Conservation (phyloP, 2,888 invertebrate species). For the Leptodirus hochenwartii region DNA sequence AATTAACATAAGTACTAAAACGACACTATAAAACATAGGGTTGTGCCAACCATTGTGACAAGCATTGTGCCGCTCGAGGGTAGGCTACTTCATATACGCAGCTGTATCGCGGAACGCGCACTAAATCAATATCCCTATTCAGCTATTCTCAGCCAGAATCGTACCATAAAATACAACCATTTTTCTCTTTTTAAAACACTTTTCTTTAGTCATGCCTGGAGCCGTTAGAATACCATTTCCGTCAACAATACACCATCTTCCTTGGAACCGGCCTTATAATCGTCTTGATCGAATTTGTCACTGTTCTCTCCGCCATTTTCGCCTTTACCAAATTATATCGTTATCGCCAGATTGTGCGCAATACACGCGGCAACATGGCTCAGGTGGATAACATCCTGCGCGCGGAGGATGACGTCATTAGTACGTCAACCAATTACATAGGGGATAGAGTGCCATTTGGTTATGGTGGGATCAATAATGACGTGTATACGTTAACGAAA, state of each 20-base stretch:
- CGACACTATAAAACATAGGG: too few relatives aligned
- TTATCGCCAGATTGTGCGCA: constrained; percentile 2
- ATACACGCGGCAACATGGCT: too few relatives aligned
- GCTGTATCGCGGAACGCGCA: too few relatives aligned
- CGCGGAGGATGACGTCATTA: neutral
- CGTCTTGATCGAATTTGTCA: constrained; percentile 53
- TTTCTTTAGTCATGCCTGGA: constrained; percentile 31
- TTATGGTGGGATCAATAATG: constrained; percentile 24
- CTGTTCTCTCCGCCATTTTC: constrained; percentile 49
- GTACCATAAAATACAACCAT: neutral
- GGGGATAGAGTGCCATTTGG: constrained; percentile 14
- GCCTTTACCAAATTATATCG: constrained; percentile 44
- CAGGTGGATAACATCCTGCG: constrained; percentile 6
- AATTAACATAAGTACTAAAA: too few relatives aligned
- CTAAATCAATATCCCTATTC: too few relatives aligned
- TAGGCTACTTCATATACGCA: too few relatives aligned
- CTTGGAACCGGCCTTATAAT: constrained; percentile 44
- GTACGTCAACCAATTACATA: neutral
- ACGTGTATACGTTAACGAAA: constrained; percentile 24
- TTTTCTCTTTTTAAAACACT: constrained; percentile 6
- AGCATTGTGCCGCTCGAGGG: too few relatives aligned
- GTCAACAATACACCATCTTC: constrained; percentile 52
- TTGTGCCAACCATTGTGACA: neutral
- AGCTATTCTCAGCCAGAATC: too few relatives aligned
- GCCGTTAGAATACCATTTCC: constrained; percentile 57